Evolutionary conservation across 2,888 invertebrate genomes (phyloP).

Genomic region (Trachelus stipa): DNA sequence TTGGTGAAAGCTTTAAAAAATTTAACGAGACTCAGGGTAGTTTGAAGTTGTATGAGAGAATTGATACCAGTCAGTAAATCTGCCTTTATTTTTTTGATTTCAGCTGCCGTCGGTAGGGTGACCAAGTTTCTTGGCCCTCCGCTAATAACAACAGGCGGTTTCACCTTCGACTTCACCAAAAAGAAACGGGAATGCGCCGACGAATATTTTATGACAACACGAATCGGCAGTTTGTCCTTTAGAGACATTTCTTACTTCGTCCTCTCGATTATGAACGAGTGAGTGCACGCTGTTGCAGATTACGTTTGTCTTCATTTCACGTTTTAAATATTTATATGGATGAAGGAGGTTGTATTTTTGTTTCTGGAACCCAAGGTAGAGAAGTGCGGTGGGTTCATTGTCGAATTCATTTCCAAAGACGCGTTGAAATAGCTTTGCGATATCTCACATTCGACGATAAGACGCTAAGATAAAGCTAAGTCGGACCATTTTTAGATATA

Average conservation of each 20-base stretch:
- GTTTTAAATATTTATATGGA: neutral
- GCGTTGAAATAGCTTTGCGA: neutral
- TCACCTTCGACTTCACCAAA: slow-evolving; percentile 81
- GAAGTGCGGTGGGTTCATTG: neutral
- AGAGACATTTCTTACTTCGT: slow-evolving; percentile 79
- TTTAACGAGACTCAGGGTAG: neutral
- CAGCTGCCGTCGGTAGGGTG: slow-evolving; percentile 85
- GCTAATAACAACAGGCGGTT: slow-evolving; percentile 83
- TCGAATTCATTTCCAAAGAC: neutral
- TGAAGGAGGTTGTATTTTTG: neutral
- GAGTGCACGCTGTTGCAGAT: slow-evolving; percentile 45
- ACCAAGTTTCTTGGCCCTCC: slow-evolving; percentile 83
- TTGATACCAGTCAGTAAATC: neutral
- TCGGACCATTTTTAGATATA: too few relatives aligned
- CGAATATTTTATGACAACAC: slow-evolving; percentile 84
- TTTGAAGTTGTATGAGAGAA: neutral
- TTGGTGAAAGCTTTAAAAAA: neutral
- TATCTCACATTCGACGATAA: neutral
- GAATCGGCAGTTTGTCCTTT: slow-evolving; percentile 80
- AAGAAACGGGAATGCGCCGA: slow-evolving; percentile 77
- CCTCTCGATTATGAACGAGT: slow-evolving; percentile 78
- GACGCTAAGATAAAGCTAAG: neutral
- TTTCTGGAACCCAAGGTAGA: neutral
- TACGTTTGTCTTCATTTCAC: neutral
- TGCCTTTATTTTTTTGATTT: slow-evolving; percentile 41